Conservation (phyloP, 2,888 invertebrate species). For the Lymantria dispar region DNA sequence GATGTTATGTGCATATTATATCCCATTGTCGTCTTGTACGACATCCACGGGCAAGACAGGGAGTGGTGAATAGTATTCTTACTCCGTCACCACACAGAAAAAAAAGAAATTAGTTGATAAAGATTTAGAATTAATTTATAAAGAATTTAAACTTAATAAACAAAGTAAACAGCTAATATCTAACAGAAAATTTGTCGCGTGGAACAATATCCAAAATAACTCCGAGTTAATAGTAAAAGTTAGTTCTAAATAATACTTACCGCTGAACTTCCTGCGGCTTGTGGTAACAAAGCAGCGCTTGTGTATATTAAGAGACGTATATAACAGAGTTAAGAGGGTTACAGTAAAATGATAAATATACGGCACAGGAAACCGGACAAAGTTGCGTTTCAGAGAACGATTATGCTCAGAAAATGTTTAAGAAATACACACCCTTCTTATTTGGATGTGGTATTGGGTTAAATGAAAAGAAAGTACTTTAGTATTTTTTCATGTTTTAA, state of each 20-base stretch:
- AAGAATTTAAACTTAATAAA: not conserved
- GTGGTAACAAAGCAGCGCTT: conserved; percentile 22
- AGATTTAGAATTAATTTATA: too few species aligned
- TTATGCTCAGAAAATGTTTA: conserved; percentile 7
- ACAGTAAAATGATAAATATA: conserved; percentile 22
- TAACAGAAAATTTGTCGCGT: not conserved
- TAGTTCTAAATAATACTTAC: conserved; percentile 14
- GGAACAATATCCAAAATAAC: conserved; percentile 1
- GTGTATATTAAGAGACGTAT: conserved; percentile 13
- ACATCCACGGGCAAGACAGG: too few species aligned
- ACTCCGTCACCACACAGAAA: too few species aligned
- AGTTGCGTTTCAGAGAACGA: conserved; percentile 40
- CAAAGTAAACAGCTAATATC: not conserved
- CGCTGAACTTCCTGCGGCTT: conserved; percentile 17
- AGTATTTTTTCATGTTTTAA: too few species aligned
- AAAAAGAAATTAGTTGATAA: too few species aligned
- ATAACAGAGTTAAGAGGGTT: not conserved
- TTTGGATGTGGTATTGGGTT: not conserved
- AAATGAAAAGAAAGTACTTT: not conserved
- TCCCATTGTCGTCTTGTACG: too few species aligned
- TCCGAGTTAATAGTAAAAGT: conserved; percentile 2
- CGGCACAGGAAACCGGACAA: conserved; percentile 39
- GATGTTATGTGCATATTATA: too few species aligned
- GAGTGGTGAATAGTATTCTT: too few species aligned
- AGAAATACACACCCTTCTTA: not conserved